Evolutionary conservation across 2,888 invertebrate genomes (phyloP).

Genomic region (Spilarctia lutea): DNA sequence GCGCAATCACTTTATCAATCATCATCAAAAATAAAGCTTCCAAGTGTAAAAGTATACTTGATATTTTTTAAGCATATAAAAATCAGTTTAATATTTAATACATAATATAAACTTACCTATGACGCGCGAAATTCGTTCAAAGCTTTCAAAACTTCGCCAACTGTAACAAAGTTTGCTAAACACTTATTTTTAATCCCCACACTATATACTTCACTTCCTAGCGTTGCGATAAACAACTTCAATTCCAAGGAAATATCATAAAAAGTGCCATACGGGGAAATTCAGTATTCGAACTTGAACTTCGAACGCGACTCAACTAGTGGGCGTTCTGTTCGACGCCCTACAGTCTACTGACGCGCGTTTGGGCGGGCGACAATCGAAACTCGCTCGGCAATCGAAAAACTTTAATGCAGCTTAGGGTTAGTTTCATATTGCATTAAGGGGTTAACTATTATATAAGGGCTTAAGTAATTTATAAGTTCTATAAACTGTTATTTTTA

Average conservation of each 20-base stretch:
- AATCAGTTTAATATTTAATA: background rate
- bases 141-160: slow-evolving; percentile 43
- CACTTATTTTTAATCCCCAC: slow-evolving; percentile 21
- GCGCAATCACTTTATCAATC: too few relatives aligned
- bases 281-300: slow-evolving; percentile 62
- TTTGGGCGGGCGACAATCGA: slow-evolving; percentile 52
- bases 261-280: slow-evolving; percentile 13
- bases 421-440: slow-evolving; percentile 40
- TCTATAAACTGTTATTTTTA: too few relatives aligned
- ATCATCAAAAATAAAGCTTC: too few relatives aligned
- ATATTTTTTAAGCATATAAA: background rate
- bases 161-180: slow-evolving; percentile 36
- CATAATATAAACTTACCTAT: slow-evolving; percentile 38
- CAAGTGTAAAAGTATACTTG: too few relatives aligned
- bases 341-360: slow-evolving; percentile 65
- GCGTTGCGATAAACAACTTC: background rate
- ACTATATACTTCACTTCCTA: slow-evolving; percentile 41
- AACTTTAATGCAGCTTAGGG: slow-evolving; percentile 46
- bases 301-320: slow-evolving; percentile 63
- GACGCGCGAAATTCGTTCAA: slow-evolving; percentile 22
- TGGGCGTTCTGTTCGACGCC: slow-evolving; percentile 68
- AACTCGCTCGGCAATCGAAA: slow-evolving; percentile 27
- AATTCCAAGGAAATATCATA: slow-evolving; percentile 25
- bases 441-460: slow-evolving; percentile 26
- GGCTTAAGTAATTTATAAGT: background rate